phyloP scores from a whole-genome alignment of 2,113 vertebrate species.

The Lepus europaeus region DNA sequence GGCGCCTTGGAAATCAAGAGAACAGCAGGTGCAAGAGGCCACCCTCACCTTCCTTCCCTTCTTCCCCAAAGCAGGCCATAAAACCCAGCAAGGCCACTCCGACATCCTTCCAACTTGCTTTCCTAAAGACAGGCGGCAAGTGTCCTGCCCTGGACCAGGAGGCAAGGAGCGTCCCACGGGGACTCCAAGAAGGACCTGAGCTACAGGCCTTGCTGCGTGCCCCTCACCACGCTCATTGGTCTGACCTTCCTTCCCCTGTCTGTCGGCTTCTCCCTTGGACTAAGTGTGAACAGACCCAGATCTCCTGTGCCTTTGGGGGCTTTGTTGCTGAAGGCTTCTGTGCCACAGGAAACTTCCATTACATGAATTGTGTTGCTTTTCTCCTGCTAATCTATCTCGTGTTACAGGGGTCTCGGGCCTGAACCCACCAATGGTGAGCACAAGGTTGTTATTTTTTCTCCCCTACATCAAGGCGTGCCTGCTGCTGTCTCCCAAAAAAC shows the following conservation, averaged over 20 bases:
- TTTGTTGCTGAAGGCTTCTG: not conserved
- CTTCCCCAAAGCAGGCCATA: not conserved
- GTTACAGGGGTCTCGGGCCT: not conserved
- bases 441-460: not conserved
- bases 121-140: not conserved
- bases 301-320: not conserved
- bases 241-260: not conserved
- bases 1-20: too few species aligned
- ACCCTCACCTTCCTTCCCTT: not conserved
- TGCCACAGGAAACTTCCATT: not conserved
- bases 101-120: not conserved
- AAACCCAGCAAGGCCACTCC: not conserved
- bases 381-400: not conserved
- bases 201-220: not conserved
- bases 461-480: not conserved
- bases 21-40: not conserved
- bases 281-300: not conserved
- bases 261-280: not conserved
- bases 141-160: not conserved
- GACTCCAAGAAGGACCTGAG: not conserved
- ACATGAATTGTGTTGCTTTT: not conserved
- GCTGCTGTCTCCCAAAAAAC: not conserved
- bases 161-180: not conserved
- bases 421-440: not conserved
- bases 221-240: not conserved